Evolutionary conservation across 1,140 invertebrate species (phyloP), one percentile per base, ranked within the genome.

Genomic region (Aphidius gifuensis): DNA sequence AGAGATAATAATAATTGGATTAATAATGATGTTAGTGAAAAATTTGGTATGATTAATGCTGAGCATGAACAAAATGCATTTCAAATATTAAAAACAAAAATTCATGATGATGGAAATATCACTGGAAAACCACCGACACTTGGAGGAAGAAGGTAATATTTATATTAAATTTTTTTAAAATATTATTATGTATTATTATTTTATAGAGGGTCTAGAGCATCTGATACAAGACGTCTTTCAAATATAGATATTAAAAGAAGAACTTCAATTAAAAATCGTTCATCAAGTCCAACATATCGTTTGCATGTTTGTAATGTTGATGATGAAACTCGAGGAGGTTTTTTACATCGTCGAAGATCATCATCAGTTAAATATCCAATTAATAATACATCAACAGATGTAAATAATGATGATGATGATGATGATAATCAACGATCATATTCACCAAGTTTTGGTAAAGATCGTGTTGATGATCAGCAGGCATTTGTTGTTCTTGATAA

Each of bases 271-370:
- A 73, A 74, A 58, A 73, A 77, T 61, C 73, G 77, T 62, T 80
- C 76, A 5, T 70, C 76, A 8, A 81, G 79, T 64, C 81, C 81
- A 5, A 72, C 76, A 5, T 82, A 79, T 64, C 74, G 79, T 47
- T 69, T 82, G 9, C 80, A 82, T 57, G 80, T 82, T 1, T 77
- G 69, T 9, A 76, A 81, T 45, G 80, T 79, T 5, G 81, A 82
- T 59, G 76, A 81, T 23, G 75, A 81, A 47, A 69, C 76, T 3
- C 73, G 73, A 62, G 79, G 80, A 43, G 79, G 80, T 45, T 82
- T 82, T 56, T 66, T 64, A 32, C 70, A 67, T 4, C 64, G 51
- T 16, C 65, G 65, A 61, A 70, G 65, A 48, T 66, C 71, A 48
- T 65, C 69, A 48, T 49, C 71, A 39, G 54, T 71, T 11, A 69